Base-by-base conservation (phyloP, 2,797 vertebrate species). In the Sebastes miniatus region DNA sequence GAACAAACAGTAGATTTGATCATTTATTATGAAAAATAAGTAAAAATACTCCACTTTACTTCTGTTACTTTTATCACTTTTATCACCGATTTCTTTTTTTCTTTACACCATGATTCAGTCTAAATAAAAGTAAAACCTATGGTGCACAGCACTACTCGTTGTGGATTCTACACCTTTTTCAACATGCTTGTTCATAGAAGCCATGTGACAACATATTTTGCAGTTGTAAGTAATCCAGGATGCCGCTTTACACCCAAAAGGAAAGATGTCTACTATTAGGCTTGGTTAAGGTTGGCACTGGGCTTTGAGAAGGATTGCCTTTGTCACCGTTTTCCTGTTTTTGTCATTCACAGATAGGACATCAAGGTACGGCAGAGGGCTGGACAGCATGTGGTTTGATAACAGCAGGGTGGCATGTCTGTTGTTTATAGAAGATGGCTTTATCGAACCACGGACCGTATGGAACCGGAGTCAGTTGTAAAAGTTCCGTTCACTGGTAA, bases 311-410 rank as follows among this genome's bases (percentile, higher is more conserved):
- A 31, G 71, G 13, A 64, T 62, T 61, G 71, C 29, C 73, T 71
- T 59, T 82, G 69, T 87, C 63, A 31, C 39, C 57, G n/a, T 77
- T 54, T 87, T 90, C 84, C 84, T 82, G 83, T 87, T 88, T 82
- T 61, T 69, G 78, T 39, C 78, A 66, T 64, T 56, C 61, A 52
- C 59, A 58, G 66, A 65, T 69, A 57, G 5, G 13, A 61, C 71
- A 82, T 80, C 62, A 56, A 71, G 24, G 25, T 66, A 64, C n/a
- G 27, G 27, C 69, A 8, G 1, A 58, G 63, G 63, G 63, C 80
- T 85, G 84, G 69, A 80, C 43, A 66, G 76, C 68, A 22, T 84
- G 54, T 64, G 67, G 39, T 22, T 25, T 62, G 78, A 78, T 74
- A 85, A 69, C 56, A 75, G 2, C 2, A 67, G 39, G n/a, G 27